These are phyloP conservation scores for Pachyuromys duprasi DNA, from an alignment of 2,797 vertebrate genomes.

Conservation along the genomic window DNA sequence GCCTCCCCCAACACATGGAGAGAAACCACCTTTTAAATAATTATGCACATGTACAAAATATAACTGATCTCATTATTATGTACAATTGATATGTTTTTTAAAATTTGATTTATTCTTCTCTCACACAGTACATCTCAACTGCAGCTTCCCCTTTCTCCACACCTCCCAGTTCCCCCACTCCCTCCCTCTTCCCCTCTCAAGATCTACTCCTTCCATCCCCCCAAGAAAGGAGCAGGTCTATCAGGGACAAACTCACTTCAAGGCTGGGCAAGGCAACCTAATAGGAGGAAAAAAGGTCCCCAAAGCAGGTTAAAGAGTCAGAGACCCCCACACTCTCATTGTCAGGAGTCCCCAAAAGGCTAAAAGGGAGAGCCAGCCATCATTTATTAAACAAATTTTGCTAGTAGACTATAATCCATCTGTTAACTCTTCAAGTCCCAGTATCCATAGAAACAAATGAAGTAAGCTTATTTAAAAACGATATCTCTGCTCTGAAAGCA, in stretches of 20 bases:
- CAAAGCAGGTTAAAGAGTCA: background rate
- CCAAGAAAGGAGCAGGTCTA: background rate
- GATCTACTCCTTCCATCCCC: background rate
- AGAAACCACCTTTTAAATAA: background rate
- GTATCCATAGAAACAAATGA: constrained; percentile 46
- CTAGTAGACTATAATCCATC: constrained; percentile 56
- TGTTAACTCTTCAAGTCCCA: constrained; percentile 34
- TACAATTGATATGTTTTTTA: background rate
- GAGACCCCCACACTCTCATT: background rate
- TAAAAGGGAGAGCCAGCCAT: background rate
- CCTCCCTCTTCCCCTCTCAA: background rate
- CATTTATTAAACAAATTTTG: constrained; percentile 62
- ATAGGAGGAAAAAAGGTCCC: background rate
- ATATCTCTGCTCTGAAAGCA: constrained; percentile 34
- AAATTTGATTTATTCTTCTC: background rate
- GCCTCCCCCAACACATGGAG: background rate
- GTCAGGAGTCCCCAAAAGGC: background rate
- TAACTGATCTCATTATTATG: background rate
- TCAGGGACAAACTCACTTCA: background rate
- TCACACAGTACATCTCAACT: background rate
- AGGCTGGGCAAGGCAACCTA: background rate
- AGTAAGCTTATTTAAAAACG: constrained; percentile 22
- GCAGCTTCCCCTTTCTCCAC: background rate
- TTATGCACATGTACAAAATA: background rate
- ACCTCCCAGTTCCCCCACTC: background rate